A percentile compares a stretch with the other conserved stretches of the same genome.
Evolutionary conservation across 2,888 invertebrate genomes (phyloP).

Genomic region (Thysanoteuthis rhombus): DNA sequence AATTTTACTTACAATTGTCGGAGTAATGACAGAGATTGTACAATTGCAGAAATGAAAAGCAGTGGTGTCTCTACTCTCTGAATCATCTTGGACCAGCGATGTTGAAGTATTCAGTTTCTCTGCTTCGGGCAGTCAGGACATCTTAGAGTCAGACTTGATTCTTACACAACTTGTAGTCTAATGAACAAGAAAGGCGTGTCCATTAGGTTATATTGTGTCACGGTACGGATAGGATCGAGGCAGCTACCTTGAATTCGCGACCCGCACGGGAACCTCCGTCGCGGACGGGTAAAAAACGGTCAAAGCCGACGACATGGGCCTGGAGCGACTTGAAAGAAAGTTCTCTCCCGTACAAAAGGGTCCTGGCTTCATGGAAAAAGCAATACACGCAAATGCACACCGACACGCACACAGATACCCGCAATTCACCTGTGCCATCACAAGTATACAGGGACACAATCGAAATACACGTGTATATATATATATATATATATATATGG

Average conservation of each 20-base stretch:
- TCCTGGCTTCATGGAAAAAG: not conserved
- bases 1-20: no score
- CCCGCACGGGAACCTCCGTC: not conserved
- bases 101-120: not conserved
- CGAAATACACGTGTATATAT: no score
- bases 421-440: no score
- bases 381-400: not conserved
- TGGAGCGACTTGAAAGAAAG: not conserved
- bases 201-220: not conserved
- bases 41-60: no score
- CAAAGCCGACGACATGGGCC: not conserved
- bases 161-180: conserved; percentile 12
- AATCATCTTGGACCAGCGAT: not conserved
- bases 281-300: not conserved
- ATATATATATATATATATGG: no score
- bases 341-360: not conserved
- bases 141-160: not conserved
- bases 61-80: not conserved
- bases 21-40: no score
- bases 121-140: not conserved
- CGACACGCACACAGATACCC: no score
- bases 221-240: not conserved
- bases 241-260: not conserved
- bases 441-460: no score
- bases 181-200: conserved; percentile 12